Evolutionary conservation across 2,888 invertebrate genomes (phyloP), one percentile per base, ranked within the genome.

Genomic region (Phyllotreta striolata): DNA sequence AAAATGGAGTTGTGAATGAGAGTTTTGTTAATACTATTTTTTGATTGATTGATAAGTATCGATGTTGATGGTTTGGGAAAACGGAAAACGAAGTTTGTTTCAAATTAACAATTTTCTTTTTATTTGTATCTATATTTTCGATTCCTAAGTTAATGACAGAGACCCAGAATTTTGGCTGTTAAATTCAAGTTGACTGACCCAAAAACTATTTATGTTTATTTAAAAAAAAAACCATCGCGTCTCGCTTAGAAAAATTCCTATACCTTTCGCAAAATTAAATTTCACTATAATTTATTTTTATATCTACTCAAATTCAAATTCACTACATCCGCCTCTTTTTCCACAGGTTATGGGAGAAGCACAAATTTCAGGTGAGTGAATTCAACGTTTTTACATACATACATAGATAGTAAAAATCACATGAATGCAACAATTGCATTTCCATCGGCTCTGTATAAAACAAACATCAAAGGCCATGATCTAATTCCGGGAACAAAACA

Each of bases 301-400:
- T 24, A 52, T 52, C 6, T 38, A 9, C 13, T 13, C 13, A 52
- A 34, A 6, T 6, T 52, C n/a, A 12, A 14, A 37, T 60, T 10
- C 7, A 49, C 10, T 13, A n/a, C 1, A 7, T 46, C 10, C 10
- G 24, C 59, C 14, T 40, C 10, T 57, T 55, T 40, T 65, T 65
- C 9, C 49, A n/a, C n/a, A 65, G 65, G 65, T 62, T 62, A 65
- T 65, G 65, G 65, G 65, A 65, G 62, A 65, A 65, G 62, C 65
- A 65, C 65, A 65, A 65, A 65, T 61, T 62, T 55, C 65, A 62
- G 55, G 65, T 65, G 44, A 62, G 65, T 49, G 35, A 24, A 24
- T 52, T 7, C 12, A 4, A 43, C 12, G 6, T 43, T 43, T 43
- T 43, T n/a, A n/a, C n/a, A n/a, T n/a, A n/a, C n/a, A n/a, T n/a